These are phyloP conservation scores for Drosophila carrolli DNA, from an alignment of 1,140 invertebrate genomes.

Conservation along the genomic window DNA sequence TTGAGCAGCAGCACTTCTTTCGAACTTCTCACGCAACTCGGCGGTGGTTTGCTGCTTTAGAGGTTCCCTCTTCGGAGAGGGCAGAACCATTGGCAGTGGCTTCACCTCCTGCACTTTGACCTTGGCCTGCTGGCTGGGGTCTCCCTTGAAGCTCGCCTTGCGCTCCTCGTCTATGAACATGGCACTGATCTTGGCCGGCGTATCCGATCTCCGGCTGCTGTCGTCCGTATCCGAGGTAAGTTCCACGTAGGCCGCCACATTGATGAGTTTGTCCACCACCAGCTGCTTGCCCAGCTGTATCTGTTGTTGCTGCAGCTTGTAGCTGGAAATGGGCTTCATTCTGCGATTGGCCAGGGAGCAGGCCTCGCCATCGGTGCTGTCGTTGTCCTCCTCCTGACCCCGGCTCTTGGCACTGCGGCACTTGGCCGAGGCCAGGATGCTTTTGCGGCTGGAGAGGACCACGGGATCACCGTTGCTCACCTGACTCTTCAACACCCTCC, in stretches of 20 bases:
- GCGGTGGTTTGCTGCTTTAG: conserved; percentile 65
- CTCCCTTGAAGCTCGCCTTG: conserved; percentile 83
- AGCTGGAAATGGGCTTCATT: conserved; percentile 73
- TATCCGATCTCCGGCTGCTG: conserved; percentile 79
- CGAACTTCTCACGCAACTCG: conserved; percentile 81
- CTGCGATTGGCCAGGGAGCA: conserved; percentile 66
- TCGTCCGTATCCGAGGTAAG: conserved; percentile 83
- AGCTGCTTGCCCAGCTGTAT: conserved; percentile 51
- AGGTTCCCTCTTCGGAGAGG: conserved; percentile 26
- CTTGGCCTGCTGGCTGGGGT: conserved; percentile 57
- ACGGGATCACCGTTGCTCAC: conserved; percentile 85
- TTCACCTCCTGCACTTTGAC: conserved; percentile 55
- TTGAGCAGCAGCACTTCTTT: conserved; percentile 56
- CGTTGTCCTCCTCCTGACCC: conserved; percentile 73
- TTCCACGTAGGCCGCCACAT: conserved; percentile 83
- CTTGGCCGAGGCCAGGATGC: conserved; percentile 94
- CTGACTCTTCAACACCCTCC: conserved; percentile 88
- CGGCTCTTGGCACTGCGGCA: conserved; percentile 89
- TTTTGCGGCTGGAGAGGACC: conserved; percentile 91
- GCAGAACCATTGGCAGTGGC: conserved; percentile 27
- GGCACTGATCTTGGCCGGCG: conserved; percentile 83
- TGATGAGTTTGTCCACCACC: conserved; percentile 83
- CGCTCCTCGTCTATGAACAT: conserved; percentile 84
- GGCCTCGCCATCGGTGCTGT: conserved; percentile 83
- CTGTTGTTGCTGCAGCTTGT: conserved; percentile 63